A percentile compares a stretch with the other conserved stretches of the same genome.
These are phyloP conservation scores for Torymus aiolomorphi DNA, from an alignment of 2,888 invertebrate species.

Conservation along the genomic window DNA sequence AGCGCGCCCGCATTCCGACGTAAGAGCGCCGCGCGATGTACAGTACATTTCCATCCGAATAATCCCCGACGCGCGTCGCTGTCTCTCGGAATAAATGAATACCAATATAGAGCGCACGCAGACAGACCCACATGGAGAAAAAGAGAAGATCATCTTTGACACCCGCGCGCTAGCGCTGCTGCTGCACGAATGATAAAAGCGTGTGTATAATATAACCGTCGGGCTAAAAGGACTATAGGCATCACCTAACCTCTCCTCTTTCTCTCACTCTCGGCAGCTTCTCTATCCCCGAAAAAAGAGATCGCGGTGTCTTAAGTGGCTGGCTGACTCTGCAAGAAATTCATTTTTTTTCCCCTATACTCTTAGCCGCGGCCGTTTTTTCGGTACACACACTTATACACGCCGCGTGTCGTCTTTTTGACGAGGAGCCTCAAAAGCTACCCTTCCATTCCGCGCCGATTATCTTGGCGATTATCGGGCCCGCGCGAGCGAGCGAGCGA, in stretches of 20 bases:
- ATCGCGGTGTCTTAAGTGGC: slow-evolving; percentile 59
- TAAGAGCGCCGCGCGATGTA: no score
- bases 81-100: no score
- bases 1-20: no score
- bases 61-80: no score
- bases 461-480: slow-evolving; percentile 55
- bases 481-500: not conserved
- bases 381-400: not conserved
- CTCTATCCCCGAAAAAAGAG: slow-evolving; percentile 10
- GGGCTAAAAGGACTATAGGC: not conserved
- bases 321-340: slow-evolving; percentile 65
- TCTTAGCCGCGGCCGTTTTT: slow-evolving; percentile 6
- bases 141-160: slow-evolving; percentile 40
- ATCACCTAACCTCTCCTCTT: no score
- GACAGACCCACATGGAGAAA: not conserved
- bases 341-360: slow-evolving; percentile 56
- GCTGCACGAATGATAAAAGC: slow-evolving; percentile 41
- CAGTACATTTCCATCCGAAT: no score
- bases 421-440: slow-evolving; percentile 34
- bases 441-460: slow-evolving; percentile 42
- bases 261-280: no score
- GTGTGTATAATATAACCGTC: slow-evolving; percentile 26
- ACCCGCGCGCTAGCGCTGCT: slow-evolving; percentile 1
- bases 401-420: slow-evolving; percentile 33
- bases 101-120: not conserved